These are phyloP conservation scores for Cecropterus lyciades DNA, from an alignment of 1,140 invertebrate species.

Conservation along the genomic window DNA sequence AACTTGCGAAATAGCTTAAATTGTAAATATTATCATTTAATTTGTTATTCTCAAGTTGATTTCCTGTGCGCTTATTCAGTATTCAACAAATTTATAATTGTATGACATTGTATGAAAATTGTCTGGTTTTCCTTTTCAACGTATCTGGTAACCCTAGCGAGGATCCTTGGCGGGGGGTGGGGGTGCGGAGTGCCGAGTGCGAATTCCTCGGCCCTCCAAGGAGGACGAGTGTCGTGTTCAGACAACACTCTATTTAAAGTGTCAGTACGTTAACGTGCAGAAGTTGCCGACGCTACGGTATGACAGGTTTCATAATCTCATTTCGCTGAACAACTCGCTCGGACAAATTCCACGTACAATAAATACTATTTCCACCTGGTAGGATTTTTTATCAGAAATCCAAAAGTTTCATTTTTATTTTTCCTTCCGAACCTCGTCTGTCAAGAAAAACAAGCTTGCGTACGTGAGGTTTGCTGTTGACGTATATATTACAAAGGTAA, in stretches of 20 bases:
- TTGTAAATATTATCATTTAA: too few relatives aligned
- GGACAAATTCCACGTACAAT: background rate
- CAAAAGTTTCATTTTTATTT: background rate
- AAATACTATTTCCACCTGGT: background rate
- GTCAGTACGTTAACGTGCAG: constrained; percentile 35
- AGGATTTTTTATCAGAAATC: too few relatives aligned
- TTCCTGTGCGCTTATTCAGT: too few relatives aligned
- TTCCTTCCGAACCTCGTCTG: background rate
- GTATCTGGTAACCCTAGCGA: constrained; percentile 4
- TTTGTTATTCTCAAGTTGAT: too few relatives aligned
- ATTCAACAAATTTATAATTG: too few relatives aligned
- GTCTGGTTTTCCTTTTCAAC: too few relatives aligned
- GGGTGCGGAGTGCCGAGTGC: constrained; percentile 32
- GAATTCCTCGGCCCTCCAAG: constrained; percentile 52
- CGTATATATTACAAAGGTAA: too few relatives aligned
- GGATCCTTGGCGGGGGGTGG: constrained; percentile 24
- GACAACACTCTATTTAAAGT: constrained; percentile 44
- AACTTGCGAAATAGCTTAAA: too few relatives aligned
- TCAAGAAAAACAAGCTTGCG: background rate
- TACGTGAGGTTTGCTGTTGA: background rate
- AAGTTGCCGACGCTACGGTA: constrained; percentile 19
- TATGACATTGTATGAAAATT: too few relatives aligned
- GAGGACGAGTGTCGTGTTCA: constrained; percentile 51
- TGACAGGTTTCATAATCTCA: constrained; percentile 33
- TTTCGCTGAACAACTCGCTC: constrained; percentile 20